Conservation (phyloP, 2,113 vertebrate species). For the Scomber colias region DNA sequence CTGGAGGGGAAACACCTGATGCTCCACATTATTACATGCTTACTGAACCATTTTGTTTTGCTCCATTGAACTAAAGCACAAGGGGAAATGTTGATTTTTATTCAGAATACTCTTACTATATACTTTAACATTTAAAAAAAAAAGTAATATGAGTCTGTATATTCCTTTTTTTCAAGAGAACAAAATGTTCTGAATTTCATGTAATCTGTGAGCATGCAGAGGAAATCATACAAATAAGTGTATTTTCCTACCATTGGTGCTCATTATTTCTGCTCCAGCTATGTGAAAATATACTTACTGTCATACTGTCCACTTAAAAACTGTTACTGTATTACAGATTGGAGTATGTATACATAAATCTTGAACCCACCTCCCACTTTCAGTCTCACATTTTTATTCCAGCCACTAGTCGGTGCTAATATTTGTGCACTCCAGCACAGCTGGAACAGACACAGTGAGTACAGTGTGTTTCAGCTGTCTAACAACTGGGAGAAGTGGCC, state of each 20-base stretch:
- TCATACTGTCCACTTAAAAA: not conserved
- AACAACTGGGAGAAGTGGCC: not conserved
- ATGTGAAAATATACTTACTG: not conserved
- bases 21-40: conserved; percentile 38
- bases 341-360: not conserved
- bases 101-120: not conserved
- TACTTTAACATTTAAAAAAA: not conserved
- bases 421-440: not conserved
- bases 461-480: not conserved
- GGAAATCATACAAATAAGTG: not conserved
- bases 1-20: conserved; percentile 38
- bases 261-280: not conserved
- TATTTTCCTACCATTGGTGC: not conserved
- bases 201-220: not conserved
- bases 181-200: not conserved
- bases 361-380: not conserved
- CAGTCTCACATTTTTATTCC: not conserved
- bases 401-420: conserved; percentile 56
- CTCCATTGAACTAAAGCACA: not conserved
- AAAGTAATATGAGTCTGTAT: not conserved
- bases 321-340: not conserved
- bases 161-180: not conserved
- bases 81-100: not conserved
- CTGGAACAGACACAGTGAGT: not conserved
- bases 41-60: conserved; percentile 10